A percentile compares a stretch with the other conserved stretches of the same genome.
phyloP scores from a whole-genome alignment of 2,797 vertebrate species.

The Clangula hyemalis region DNA sequence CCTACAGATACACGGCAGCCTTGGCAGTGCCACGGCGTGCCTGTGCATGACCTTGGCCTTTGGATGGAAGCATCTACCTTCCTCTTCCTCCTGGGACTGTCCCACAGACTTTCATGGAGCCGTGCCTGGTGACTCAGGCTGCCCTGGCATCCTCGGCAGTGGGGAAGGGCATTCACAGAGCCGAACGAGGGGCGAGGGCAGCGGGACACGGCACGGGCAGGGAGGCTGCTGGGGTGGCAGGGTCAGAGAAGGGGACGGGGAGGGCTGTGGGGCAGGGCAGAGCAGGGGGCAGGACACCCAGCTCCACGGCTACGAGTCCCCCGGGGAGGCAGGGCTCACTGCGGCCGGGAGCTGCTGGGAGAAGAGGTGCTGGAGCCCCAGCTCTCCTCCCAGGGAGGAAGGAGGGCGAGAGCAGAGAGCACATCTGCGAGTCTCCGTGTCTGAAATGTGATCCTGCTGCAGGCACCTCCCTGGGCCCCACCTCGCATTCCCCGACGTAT shows the following conservation, averaged over 20 bases:
- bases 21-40: not conserved
- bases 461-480: slow-evolving; percentile 67
- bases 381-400: slow-evolving; percentile 11
- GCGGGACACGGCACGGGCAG: not conserved
- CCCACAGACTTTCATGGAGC: not conserved
- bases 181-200: accelerated
- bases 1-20: not conserved
- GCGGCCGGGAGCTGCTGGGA: accelerated
- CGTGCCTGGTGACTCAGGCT: not conserved
- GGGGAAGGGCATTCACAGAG: not conserved
- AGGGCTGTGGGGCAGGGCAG: not conserved
- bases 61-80: not conserved
- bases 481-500: not conserved
- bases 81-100: not conserved
- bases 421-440: not conserved
- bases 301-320: not conserved
- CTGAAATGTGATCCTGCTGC: slow-evolving; percentile 40
- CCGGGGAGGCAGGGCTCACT: slow-evolving; percentile 6
- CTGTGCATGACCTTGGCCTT: not conserved
- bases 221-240: accelerated
- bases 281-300: not conserved
- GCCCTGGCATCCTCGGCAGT: not conserved
- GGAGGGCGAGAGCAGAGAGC: not conserved
- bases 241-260: not conserved
- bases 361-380: not conserved